Conservation (phyloP, 2,113 vertebrate genomes). For the Actenoides lindsayi region DNA sequence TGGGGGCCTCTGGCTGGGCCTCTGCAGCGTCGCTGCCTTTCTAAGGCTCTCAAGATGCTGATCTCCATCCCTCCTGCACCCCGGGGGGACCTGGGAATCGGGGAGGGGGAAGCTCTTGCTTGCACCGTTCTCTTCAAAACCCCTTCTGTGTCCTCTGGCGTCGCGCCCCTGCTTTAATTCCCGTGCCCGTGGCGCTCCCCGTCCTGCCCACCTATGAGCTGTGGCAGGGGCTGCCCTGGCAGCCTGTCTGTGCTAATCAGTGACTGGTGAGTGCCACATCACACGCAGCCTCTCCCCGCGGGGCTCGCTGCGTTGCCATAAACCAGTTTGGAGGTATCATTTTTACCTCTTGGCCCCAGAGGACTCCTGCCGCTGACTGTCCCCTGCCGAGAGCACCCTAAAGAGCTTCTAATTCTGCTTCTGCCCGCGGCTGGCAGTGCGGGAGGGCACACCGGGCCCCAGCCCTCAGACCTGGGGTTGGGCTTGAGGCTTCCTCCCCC, state of each 20-base stretch:
- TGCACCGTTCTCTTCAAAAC: rapidly evolving
- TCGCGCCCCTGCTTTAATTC: background rate
- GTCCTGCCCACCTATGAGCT: background rate
- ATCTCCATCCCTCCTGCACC: background rate
- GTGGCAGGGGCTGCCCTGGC: rapidly evolving
- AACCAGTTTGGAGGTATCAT: rapidly evolving
- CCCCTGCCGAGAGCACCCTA: background rate
- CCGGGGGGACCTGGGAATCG: rapidly evolving
- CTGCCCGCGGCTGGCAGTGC: background rate
- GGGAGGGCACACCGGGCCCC: rapidly evolving
- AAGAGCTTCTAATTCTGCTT: background rate
- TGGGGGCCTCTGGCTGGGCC: background rate
- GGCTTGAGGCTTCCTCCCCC: background rate
- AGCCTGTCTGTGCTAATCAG: background rate
- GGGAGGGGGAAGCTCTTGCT: background rate
- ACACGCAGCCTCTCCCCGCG: rapidly evolving
- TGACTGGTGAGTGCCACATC: rapidly evolving
- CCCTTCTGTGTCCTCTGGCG: background rate
- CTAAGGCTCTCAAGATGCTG: background rate
- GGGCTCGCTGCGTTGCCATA: background rate
- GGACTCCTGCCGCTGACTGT: rapidly evolving
- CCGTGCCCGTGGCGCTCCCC: background rate
- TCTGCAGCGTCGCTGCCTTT: background rate
- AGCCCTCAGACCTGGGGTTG: background rate
- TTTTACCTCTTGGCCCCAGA: background rate